A percentile compares a stretch with the other conserved stretches of the same genome.
Conservation (phyloP, 2,888 invertebrate species). For the Phymatocera aterrima region DNA sequence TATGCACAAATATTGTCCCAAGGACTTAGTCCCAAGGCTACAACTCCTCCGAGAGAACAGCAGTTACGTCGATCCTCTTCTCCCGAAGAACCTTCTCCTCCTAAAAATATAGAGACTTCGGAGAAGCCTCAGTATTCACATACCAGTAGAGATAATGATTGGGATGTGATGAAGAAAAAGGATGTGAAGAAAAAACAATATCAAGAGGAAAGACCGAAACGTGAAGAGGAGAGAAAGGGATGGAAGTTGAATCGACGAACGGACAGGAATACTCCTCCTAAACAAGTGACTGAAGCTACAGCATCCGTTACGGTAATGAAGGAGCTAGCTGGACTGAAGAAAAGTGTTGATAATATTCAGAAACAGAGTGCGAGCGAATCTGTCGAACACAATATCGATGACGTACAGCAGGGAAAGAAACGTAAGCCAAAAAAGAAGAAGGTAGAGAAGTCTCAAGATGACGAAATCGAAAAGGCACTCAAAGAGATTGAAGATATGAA, state of each 20-base stretch:
- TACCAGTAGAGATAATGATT: conserved; percentile 53
- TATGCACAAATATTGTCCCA: conserved; percentile 85
- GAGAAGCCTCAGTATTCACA: conserved; percentile 42
- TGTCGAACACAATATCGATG: conserved; percentile 66
- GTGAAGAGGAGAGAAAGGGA: conserved; percentile 44
- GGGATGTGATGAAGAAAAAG: conserved; percentile 62
- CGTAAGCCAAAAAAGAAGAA: conserved; percentile 63
- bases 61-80: conserved; percentile 25
- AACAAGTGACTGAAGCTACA: conserved; percentile 54
- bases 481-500: conserved; percentile 74
- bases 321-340: conserved; percentile 58
- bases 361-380: conserved; percentile 61
- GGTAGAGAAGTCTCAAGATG: conserved; percentile 64
- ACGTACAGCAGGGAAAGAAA: conserved; percentile 61
- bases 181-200: conserved; percentile 50
- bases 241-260: conserved; percentile 43
- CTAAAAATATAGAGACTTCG: conserved; percentile 46
- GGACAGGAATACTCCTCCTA: conserved; percentile 44
- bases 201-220: conserved; percentile 50
- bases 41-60: conserved; percentile 66
- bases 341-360: conserved; percentile 60
- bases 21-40: conserved; percentile 75
- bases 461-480: conserved; percentile 75
- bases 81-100: conserved; percentile 55
- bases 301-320: conserved; percentile 46